Base-by-base conservation (phyloP, 2,113 vertebrate species). In the Rhinichthys klamathensis region DNA sequence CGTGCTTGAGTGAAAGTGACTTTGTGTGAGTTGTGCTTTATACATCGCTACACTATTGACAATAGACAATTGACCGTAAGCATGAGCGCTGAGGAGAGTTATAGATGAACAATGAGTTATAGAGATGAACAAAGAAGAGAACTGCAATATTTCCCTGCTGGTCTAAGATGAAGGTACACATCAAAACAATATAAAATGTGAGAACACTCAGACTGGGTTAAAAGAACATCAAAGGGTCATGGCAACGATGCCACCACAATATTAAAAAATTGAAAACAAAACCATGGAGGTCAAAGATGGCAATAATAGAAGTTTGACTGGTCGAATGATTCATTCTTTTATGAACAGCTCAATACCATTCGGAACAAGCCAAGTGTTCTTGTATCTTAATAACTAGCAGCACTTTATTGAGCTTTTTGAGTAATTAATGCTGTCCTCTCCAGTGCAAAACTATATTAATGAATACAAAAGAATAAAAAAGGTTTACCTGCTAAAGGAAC, bases 171-270 rank as follows among this genome's bases (percentile, higher is more conserved):
- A 60, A 25, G 21, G 6, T 15, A 79, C 10, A 38, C 51, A 58
- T 78, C 49, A 23, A 79, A 79, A 79, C 76, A 38, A 78, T n/a
- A 60, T 49, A 21, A 27, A 12, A 51, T 67, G 49, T 67, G n/a
- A 76, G 23, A 73, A 73, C 70, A 15, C 41, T 46, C 70, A 25
- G 11, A 46, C 70, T 46, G 70, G 23, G 38, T 73, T 46, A 44
- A 46, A 30, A 4, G 38, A 30, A 18, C 38, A 63, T 67, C 16
- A 49, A 60, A 67, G 63, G 41, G 60, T 81, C 79, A 67, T 23
- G 25, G 5, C 60, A 67, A n/a, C 15, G 2, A 49, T 49, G 15
- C 6, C 61, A 35, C 25, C 60, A 21, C 61, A 23, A 67, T 49
- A 49, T 80, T 12, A 30, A 65, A 67, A 46, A 18, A 18, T 7